phyloP scores from a whole-genome alignment of 1,140 invertebrate species.

The Caenorhabditis inopinata region DNA sequence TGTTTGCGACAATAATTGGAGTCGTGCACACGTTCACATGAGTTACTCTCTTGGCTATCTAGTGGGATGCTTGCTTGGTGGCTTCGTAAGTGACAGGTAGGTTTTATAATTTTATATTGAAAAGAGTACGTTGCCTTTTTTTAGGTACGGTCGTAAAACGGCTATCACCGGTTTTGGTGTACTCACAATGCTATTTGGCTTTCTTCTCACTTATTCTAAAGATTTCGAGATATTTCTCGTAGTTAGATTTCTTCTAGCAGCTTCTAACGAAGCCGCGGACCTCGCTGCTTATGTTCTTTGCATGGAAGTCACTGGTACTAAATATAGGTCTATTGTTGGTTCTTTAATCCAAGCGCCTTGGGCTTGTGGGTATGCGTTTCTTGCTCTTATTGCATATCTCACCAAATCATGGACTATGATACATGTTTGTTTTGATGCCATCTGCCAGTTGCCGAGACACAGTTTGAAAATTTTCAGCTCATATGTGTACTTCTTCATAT shows the following conservation, averaged over 20 bases:
- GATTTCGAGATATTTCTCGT: constrained; percentile 65
- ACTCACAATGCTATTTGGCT: constrained; percentile 63
- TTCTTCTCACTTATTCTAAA: constrained; percentile 59
- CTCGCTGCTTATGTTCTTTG: constrained; percentile 66
- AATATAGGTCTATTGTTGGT: constrained; percentile 46
- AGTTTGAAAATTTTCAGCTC: constrained; percentile 11
- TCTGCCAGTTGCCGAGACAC: background rate
- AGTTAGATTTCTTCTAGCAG: constrained; percentile 63
- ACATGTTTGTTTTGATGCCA: background rate
- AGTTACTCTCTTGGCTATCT: constrained; percentile 65
- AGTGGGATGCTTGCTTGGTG: constrained; percentile 62
- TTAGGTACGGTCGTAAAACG: constrained; percentile 58
- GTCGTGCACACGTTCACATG: constrained; percentile 62
- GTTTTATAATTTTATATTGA: background rate
- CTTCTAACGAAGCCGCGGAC: constrained; percentile 66
- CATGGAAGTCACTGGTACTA: constrained; percentile 64
- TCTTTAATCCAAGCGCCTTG: constrained; percentile 45
- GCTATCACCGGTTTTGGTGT: constrained; percentile 59
- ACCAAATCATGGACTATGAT: constrained; percentile 42
- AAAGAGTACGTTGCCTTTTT: background rate
- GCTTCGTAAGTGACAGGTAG: constrained; percentile 60
- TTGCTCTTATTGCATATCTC: constrained; percentile 45
- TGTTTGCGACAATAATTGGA: constrained; percentile 65
- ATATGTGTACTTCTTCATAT: constrained; percentile 41
- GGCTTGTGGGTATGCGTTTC: constrained; percentile 47